Conservation (phyloP, 2,113 vertebrate species). For the Mustela lutreola region DNA sequence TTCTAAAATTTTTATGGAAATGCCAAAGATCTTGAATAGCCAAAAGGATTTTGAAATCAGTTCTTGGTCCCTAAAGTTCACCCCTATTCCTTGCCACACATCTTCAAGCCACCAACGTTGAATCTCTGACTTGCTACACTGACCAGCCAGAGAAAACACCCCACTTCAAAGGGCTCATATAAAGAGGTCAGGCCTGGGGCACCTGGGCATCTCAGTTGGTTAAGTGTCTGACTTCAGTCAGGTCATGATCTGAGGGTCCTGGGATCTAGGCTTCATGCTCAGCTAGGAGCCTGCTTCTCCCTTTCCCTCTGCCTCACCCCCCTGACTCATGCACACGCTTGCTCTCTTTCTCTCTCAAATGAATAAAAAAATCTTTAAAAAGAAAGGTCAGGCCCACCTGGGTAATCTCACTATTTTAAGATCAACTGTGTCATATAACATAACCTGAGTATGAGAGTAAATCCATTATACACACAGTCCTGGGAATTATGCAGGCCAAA, state of each 20-base stretch:
- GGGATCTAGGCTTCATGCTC: not conserved
- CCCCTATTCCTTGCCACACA: not conserved
- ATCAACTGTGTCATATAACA: not conserved
- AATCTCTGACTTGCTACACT: not conserved
- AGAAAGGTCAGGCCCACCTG: not conserved
- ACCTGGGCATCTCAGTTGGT: not conserved
- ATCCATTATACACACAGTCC: not conserved
- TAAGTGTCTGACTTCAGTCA: not conserved
- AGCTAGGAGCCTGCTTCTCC: not conserved
- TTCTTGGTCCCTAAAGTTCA: not conserved
- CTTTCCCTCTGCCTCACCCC: not conserved
- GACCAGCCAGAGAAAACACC: not conserved
- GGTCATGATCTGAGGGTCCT: not conserved
- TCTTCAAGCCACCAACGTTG: not conserved
- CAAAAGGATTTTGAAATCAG: not conserved
- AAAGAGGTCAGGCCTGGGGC: not conserved
- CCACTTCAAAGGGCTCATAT: not conserved
- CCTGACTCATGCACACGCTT: not conserved
- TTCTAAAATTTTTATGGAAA: not conserved
- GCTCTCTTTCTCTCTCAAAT: not conserved
- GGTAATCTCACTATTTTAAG: not conserved
- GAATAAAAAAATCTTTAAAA: not conserved
- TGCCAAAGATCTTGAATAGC: not conserved
- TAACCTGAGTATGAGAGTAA: not conserved
- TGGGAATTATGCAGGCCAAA: not conserved